Conservation (phyloP, 2,797 vertebrate species). For the Clarias fuscus region DNA sequence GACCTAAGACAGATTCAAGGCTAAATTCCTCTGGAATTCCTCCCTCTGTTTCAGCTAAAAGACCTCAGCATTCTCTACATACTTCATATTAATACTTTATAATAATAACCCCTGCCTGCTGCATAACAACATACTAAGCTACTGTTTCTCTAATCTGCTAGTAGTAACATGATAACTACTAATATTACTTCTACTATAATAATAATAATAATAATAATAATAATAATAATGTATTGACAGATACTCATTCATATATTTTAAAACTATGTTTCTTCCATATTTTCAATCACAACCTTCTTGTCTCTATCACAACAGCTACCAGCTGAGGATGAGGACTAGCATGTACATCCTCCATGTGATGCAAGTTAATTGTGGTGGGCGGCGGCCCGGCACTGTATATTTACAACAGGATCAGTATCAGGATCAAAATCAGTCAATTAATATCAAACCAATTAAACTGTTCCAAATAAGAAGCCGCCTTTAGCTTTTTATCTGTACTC, state of each 20-base stretch:
- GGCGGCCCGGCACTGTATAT: too few relatives aligned
- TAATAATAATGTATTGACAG: neutral
- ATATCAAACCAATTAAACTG: neutral
- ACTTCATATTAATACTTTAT: conserved; percentile 62
- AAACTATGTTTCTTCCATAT: neutral
- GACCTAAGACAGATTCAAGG: conserved; percentile 25
- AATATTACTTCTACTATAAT: neutral
- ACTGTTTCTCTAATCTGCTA: neutral
- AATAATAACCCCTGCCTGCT: neutral
- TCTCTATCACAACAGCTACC: neutral
- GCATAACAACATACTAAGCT: neutral
- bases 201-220: neutral
- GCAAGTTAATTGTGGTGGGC: too few relatives aligned
- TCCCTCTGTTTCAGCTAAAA: conserved; percentile 33
- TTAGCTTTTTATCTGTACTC: neutral
- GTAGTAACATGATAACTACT: neutral
- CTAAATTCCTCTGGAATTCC: conserved; percentile 43
- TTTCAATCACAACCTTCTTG: neutral
- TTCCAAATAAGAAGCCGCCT: conserved; percentile 38
- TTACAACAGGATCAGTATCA: neutral
- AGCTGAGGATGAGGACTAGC: neutral
- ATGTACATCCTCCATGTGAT: neutral
- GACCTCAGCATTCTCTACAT: conserved; percentile 52
- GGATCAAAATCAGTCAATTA: neutral
- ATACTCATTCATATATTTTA: neutral